Percentiles rank a stretch among this genome's conserved stretches.
phyloP scores from a whole-genome alignment of 2,797 vertebrate genomes.

The Garrulus glandarius region DNA sequence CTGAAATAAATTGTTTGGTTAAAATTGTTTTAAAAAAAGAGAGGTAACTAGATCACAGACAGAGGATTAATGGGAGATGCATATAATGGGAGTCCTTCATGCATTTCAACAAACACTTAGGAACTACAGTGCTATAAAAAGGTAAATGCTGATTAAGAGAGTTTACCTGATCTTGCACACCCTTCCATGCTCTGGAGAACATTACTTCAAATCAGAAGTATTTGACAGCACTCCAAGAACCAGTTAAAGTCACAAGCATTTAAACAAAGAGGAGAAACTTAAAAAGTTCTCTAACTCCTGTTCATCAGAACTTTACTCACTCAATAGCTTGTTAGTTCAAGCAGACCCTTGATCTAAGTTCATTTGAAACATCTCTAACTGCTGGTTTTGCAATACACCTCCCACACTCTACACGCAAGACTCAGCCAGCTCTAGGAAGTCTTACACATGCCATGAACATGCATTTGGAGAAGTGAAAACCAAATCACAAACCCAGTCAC shows the following conservation, averaged over 20 bases:
- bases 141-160: neutral
- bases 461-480: neutral
- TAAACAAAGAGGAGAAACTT: neutral
- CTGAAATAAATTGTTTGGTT: neutral
- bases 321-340: neutral
- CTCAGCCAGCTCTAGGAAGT: neutral
- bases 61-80: neutral
- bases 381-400: neutral
- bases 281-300: neutral
- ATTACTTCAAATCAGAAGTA: neutral
- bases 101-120: neutral
- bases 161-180: neutral
- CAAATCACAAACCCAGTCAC: fast-evolving
- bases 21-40: neutral
- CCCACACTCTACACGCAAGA: neutral
- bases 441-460: fast-evolving
- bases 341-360: neutral
- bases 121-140: neutral
- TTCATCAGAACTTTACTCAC: neutral
- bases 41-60: neutral
- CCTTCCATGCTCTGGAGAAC: neutral
- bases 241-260: neutral
- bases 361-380: neutral
- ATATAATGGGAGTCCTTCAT: neutral
- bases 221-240: neutral